Evolutionary conservation across 23 tunicate genomes (phyloP).

Genomic region (Oikopleura albicans): DNA sequence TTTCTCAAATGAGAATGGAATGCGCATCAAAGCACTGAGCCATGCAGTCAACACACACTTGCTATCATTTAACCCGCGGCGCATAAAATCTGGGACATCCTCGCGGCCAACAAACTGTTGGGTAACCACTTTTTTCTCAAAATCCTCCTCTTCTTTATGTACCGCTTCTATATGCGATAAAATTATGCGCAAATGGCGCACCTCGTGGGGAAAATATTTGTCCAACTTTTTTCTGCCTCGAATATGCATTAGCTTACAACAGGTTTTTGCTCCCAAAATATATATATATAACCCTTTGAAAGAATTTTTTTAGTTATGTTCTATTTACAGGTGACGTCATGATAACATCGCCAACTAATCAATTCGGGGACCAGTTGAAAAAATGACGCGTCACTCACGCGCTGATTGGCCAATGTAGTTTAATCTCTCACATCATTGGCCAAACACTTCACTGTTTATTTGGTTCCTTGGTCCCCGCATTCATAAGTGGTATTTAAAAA

Average conservation of each 20-base stretch:
- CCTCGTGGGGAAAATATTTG: slow-evolving; percentile 6
- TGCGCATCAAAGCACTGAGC: neutral
- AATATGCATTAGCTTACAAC: neutral
- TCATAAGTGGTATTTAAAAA: too few species aligned
- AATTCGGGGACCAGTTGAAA: too few species aligned
- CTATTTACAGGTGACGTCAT: too few species aligned
- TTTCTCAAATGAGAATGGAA: neutral
- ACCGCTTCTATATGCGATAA: neutral
- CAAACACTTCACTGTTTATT: too few species aligned
- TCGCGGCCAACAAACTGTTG: too few species aligned
- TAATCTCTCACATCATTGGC: too few species aligned
- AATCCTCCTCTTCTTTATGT: too few species aligned
- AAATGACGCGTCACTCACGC: too few species aligned
- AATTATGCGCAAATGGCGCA: neutral
- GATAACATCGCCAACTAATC: too few species aligned
- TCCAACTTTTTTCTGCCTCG: neutral
- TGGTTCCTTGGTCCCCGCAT: too few species aligned
- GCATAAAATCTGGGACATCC: neutral
- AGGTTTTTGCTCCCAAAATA: neutral
- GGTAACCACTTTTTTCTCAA: too few species aligned
- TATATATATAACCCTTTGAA: neutral
- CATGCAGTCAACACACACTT: neutral
- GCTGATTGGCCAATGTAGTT: too few species aligned
- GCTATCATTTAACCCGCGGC: neutral
- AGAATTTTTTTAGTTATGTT: neutral